These are phyloP conservation scores for Procavia capensis DNA, from an alignment of 2,113 vertebrate genomes.

Conservation along the genomic window DNA sequence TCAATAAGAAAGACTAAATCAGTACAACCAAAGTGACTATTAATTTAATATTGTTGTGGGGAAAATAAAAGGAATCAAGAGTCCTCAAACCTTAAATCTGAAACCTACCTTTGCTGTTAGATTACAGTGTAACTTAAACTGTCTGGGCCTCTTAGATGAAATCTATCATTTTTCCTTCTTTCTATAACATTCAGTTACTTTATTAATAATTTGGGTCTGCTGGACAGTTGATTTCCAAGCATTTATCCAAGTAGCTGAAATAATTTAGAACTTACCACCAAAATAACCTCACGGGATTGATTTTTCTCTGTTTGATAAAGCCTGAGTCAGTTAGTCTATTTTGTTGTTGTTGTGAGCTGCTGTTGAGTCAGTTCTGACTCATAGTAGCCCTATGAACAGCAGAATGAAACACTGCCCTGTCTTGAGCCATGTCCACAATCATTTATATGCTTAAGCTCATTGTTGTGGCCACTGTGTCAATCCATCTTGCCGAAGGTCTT, in stretches of 20 bases:
- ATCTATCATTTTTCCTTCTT: neutral
- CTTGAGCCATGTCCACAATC: no score
- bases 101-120: conserved; percentile 18
- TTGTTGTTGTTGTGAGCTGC: no score
- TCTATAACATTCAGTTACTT: conserved; percentile 17
- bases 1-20: neutral
- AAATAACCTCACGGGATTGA: conserved; percentile 26
- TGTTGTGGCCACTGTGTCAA: no score
- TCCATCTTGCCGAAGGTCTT: no score
- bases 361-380: no score
- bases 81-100: neutral
- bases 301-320: conserved; percentile 19
- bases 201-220: conserved; percentile 27
- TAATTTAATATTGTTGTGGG: neutral
- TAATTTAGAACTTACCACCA: conserved; percentile 24
- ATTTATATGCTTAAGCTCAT: no score
- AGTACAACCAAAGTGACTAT: neutral
- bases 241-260: conserved; percentile 19
- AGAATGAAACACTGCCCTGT: no score
- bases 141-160: neutral
- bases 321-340: neutral
- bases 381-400: no score
- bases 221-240: neutral
- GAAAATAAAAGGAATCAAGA: conserved; percentile 17
- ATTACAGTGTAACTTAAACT: neutral